Evolutionary conservation across 2,113 vertebrate genomes (phyloP), one percentile per base, ranked within the genome.

Genomic region (Hymenochirus boettgeri): DNA sequence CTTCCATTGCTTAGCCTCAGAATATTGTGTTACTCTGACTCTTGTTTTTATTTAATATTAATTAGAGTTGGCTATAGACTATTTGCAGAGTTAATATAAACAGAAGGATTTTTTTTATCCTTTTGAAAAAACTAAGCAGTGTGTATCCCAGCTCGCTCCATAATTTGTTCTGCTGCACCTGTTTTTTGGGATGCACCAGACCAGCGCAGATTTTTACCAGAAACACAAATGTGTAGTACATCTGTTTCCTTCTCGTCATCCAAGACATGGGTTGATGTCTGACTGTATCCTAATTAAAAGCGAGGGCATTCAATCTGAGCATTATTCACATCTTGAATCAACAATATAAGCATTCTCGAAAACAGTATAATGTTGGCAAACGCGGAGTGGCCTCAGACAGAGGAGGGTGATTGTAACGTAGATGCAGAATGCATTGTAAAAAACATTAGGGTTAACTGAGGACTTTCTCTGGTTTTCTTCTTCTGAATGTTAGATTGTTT

Each of bases 301-400:
- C 59, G 46, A 67, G 58, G 64, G 56, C 55, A 53, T 51, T 59
- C 35, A 31, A 48, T 9, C 8, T 4, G 21, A 53, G 64, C 47
- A 57, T 59, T 67, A 59, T 59, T 59, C 56, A 59, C 47, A 45
- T 59, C 64, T 59, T 67, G 54, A 67, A 52, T 55, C 52, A 58
- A 59, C 47, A 50, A 58, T 47, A 42, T 59, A 59, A 67, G 50
- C 64, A 67, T 29, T 45, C 45, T 57, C 24, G 56, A 42, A 42
- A 53, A 67, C 25, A 59, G 33, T 13, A 23, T 46, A 37, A 1
- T 51, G 39, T 52, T 67, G 64, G 64, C 64, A 52, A n/a, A 12
- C 7, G 1, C 9, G 18, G 15, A 19, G 64, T 24, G 31, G 46
- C 56, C 64, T 59, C 53, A 57, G 63, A 57, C 21, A 22, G 54